Evolutionary conservation across 2,888 invertebrate genomes (phyloP), one percentile per base, ranked within the genome.

Genomic region (Chorisops tibialis): DNA sequence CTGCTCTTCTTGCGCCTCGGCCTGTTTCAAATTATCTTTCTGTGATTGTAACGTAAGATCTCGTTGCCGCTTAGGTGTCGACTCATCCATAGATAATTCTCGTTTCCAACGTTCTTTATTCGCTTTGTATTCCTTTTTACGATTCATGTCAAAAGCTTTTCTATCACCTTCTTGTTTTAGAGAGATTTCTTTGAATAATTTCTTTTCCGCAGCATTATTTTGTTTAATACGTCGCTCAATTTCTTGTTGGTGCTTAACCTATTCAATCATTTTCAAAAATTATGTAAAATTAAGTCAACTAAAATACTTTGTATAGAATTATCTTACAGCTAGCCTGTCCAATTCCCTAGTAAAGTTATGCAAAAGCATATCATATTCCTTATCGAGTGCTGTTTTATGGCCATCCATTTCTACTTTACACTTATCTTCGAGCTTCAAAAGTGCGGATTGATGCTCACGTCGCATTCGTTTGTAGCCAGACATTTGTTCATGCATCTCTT

Each of bases 401-500:
- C 91, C 91, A 74, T 98, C 97, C 87, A 98, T 93, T 81, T 99
- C 98, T 72, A 92, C 87, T 79, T 93, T 90, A 81, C 96, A 96
- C 72, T 91, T 89, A 77, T 96, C 95, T 79, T 99, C 98, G 70
- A 97, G 83, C 83, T 96, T 91, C 51, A 89, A 83, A 72, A 98
- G 81, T 68, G 96, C 96, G 69, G 94, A 92, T 79, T 98, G 98
- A 79, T 99, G 99, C 77, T 96, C 95, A 67, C 96, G 87, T 66
- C 99, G 85, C 92, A 99, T 94, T 67, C 98, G 85, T 80, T 99
- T 98, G 81, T 97, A 97, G 19, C 96, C 96, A 59, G 94, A 91
- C 94, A 97, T 97, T 81, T 99, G 98, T 79, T 99, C 98, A 80
- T 96, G 93, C 91, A 97, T 94, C 80, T 97, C 97, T 83, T 97